A percentile compares a stretch with the other conserved stretches of the same genome.
Evolutionary conservation across 2,888 invertebrate species (phyloP).

Genomic region (Mesorhabditis belari): DNA sequence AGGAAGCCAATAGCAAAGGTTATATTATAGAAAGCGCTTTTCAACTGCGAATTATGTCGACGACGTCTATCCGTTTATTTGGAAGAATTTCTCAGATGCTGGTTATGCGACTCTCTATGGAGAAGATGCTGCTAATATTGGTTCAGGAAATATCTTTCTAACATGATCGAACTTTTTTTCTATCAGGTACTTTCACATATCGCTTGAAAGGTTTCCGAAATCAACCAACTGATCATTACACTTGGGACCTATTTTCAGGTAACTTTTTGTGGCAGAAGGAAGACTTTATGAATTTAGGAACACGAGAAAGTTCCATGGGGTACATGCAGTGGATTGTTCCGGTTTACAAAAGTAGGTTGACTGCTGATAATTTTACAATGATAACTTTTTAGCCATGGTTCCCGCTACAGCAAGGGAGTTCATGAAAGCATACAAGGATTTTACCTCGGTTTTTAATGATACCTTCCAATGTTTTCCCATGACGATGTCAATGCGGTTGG

Average conservation of each 20-base stretch:
- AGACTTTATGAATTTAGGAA: background rate
- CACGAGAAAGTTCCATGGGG: background rate
- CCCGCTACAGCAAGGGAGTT: conserved; percentile 61
- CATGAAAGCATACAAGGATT: conserved; percentile 63
- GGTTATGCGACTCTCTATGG: conserved; percentile 69
- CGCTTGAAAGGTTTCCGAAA: conserved; percentile 76
- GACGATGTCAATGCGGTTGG: conserved; percentile 68
- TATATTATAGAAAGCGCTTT: conserved; percentile 50
- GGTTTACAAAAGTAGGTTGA: background rate
- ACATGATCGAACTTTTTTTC: no score
- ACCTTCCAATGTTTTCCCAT: conserved; percentile 75
- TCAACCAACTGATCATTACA: conserved; percentile 82
- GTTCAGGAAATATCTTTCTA: no score
- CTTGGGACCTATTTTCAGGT: conserved; percentile 72
- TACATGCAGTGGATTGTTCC: background rate
- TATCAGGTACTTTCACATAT: conserved; percentile 82
- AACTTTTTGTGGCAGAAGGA: conserved; percentile 32
- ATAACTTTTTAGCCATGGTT: no score
- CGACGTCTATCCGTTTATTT: conserved; percentile 57
- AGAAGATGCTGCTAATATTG: conserved; percentile 76
- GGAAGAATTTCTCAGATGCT: conserved; percentile 52
- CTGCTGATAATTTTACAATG: background rate
- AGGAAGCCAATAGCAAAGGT: no score
- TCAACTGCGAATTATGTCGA: conserved; percentile 56
- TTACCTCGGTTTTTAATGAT: no score